Conservation (phyloP, 2,113 vertebrate species). For the Myotis lucifugus region DNA sequence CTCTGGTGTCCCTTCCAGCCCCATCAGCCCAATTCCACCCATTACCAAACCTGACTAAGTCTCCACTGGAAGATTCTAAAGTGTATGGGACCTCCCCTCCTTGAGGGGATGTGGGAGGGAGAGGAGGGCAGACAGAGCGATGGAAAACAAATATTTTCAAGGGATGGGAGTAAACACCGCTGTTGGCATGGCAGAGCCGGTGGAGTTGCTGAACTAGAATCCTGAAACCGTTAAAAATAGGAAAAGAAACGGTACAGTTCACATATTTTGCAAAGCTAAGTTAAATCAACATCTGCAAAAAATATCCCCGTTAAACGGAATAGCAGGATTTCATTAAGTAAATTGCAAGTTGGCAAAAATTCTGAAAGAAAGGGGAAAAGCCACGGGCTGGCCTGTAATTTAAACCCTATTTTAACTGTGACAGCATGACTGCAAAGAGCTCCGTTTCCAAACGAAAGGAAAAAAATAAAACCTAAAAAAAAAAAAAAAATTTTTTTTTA, state of each 20-base stretch:
- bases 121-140: neutral
- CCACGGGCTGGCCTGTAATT: conserved; percentile 97
- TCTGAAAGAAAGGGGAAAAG: conserved; percentile 96
- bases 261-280: conserved; percentile 92
- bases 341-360: conserved; percentile 99
- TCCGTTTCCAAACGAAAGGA: conserved; percentile 82
- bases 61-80: neutral
- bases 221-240: conserved; percentile 86
- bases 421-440: conserved; percentile 89
- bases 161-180: conserved; percentile 54
- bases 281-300: conserved; percentile 95
- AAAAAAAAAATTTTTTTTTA: neutral
- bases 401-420: conserved; percentile 97
- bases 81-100: neutral
- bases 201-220: conserved; percentile 65
- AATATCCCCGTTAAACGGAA: conserved; percentile 94
- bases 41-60: neutral
- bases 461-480: conserved; percentile 77
- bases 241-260: conserved; percentile 87
- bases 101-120: neutral
- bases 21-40: neutral
- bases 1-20: neutral
- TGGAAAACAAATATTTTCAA: conserved; percentile 16
- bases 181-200: neutral
- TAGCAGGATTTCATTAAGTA: conserved; percentile 99